Conservation (phyloP, 2,113 vertebrate genomes). For the Bubalus kerabau region DNA sequence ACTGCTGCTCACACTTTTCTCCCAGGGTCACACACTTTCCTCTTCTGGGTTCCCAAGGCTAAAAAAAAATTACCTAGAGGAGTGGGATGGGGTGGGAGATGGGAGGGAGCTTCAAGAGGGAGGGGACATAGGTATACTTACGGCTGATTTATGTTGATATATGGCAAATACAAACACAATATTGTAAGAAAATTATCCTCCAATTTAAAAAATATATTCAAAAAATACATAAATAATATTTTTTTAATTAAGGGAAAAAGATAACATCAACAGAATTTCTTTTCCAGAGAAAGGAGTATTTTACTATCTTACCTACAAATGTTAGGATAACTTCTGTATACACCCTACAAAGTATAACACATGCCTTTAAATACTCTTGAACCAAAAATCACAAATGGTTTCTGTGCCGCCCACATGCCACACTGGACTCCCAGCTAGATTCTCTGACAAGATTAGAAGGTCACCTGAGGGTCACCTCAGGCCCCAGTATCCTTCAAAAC, state of each 20-base stretch:
- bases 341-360: background rate
- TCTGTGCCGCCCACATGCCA: background rate
- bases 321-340: background rate
- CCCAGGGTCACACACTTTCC: background rate
- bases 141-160: background rate
- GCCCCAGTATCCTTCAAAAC: background rate
- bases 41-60: background rate
- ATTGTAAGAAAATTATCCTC: background rate
- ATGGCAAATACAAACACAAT: background rate
- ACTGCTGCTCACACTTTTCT: background rate
- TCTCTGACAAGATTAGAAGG: conserved; percentile 6
- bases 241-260: background rate
- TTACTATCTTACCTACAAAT: background rate
- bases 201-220: background rate
- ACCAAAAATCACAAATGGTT: background rate
- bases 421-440: background rate
- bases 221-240: background rate
- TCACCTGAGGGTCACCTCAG: background rate
- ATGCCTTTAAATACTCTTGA: background rate
- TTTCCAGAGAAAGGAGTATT: background rate
- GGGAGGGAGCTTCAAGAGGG: background rate
- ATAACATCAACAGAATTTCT: background rate
- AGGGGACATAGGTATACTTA: background rate
- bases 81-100: background rate
- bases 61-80: background rate